Base-by-base conservation (phyloP, 2,113 vertebrate genomes). In the Glareola pratincola region DNA sequence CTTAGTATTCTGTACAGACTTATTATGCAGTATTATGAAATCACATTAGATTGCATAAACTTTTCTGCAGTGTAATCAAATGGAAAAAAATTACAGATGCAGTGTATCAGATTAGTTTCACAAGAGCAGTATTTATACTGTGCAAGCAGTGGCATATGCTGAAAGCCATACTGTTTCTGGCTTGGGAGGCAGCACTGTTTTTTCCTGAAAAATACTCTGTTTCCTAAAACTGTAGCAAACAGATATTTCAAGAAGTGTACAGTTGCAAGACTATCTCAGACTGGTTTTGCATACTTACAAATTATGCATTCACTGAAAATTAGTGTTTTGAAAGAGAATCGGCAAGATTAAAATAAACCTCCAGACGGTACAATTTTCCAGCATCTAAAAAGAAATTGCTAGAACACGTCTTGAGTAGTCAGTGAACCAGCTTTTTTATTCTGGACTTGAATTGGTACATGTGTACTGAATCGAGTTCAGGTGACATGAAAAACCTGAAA, bases 31-130 rank as follows among this genome's bases (percentile, higher is more conserved):
- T 78, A 66, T 72, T 95, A 94, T 84, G 76, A 88, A 95, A 92
- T 79, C 77, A 79, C 57, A 64, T 91, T 85, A 90, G 57, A 69
- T 89, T 85, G 41, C 73, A 68, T 93, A 87, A 96, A 87, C 77
- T 76, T 91, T 85, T 90, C 76, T 95, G 85, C 78, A 93, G 50
- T 80, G 45, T 94, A 93, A 90, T 95, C 88, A 76, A 75, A 73
- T 51, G 67, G 87, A 66, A 85, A 85, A 91, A 88, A 60, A 21
- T 29, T 73, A 91, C 57, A 62, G 85, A 60, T 90, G 69, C 91
- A 60, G 39, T 72, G 67, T 67, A 88, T 90, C 67, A 90, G 48
- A 91, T 92, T 85, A 92, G 78, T 87, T 95, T 94, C 85, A 85
- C 71, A 68, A 90, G 78, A 91, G 32, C 47, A 76, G 45, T 83